These are phyloP conservation scores for Branchipolynoe longqiensis DNA, from an alignment of 2,888 invertebrate genomes.

Conservation along the genomic window DNA sequence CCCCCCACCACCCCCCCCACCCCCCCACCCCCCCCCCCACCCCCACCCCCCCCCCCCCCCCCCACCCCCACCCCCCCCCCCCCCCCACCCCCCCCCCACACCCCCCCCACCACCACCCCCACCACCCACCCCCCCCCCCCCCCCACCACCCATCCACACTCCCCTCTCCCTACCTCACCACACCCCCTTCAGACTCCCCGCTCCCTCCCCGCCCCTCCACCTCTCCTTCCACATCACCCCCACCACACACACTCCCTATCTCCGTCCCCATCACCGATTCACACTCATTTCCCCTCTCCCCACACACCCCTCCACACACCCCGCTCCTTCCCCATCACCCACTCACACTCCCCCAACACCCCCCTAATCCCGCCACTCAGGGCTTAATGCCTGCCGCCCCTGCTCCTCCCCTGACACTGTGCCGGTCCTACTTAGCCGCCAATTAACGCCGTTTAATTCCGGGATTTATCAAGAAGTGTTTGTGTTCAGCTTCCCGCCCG, in stretches of 20 bases:
- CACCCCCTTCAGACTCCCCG: too few relatives aligned
- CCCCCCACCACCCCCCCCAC: too few relatives aligned
- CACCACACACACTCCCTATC: too few relatives aligned
- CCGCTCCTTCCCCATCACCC: not conserved
- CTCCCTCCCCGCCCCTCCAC: not conserved
- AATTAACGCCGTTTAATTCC: conserved; percentile 44
- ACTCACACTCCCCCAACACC: not conserved
- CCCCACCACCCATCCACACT: too few relatives aligned
- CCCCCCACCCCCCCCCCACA: too few relatives aligned
- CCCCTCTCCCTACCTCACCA: too few relatives aligned
- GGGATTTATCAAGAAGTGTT: conserved; percentile 24
- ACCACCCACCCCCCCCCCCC: too few relatives aligned
- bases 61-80: not conserved
- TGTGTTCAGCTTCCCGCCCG: conserved; percentile 29
- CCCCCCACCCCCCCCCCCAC: not conserved
- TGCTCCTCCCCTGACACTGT: too few relatives aligned
- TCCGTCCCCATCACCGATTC: conserved; percentile 7
- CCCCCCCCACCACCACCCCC: too few relatives aligned
- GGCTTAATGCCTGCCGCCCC: conserved; percentile 25
- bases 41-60: not conserved
- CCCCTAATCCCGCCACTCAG: conserved; percentile 9
- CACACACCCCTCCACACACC: not conserved
- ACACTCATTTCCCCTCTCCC: too few relatives aligned
- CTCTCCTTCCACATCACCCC: too few relatives aligned
- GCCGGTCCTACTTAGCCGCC: not conserved